Conservation (phyloP, 2,113 vertebrate genomes). For the Nansenia antarctica region DNA sequence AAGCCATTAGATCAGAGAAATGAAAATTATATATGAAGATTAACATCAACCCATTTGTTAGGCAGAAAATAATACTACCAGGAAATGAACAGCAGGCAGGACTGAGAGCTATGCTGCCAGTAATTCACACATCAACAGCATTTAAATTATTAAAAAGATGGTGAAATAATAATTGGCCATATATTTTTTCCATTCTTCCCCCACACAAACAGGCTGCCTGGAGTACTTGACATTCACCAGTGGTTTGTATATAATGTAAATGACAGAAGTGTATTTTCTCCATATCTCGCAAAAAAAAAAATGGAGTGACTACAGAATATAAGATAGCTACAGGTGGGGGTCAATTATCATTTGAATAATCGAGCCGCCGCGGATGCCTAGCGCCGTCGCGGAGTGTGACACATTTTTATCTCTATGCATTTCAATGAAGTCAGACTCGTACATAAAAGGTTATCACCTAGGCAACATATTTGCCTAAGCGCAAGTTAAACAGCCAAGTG, state of each 20-base stretch:
- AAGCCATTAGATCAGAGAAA: slow-evolving; percentile 75
- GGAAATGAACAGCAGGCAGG: slow-evolving; percentile 60
- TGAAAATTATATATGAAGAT: slow-evolving; percentile 79
- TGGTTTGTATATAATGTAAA: slow-evolving; percentile 99
- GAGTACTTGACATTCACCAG: slow-evolving; percentile 94
- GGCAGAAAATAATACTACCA: slow-evolving; percentile 62
- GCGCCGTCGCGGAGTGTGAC: slow-evolving; percentile 93
- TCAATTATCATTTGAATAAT: slow-evolving; percentile 99
- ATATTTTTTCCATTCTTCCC: slow-evolving; percentile 85
- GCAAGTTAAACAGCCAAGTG: slow-evolving; percentile 99
- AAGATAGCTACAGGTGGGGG: slow-evolving; percentile 96
- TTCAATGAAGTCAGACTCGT: slow-evolving; percentile 99
- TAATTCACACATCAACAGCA: slow-evolving; percentile 77
- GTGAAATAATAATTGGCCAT: slow-evolving; percentile 88
- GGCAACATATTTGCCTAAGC: slow-evolving; percentile 99
- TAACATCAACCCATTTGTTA: slow-evolving; percentile 78
- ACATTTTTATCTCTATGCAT: slow-evolving; percentile 99
- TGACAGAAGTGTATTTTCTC: slow-evolving; percentile 89
- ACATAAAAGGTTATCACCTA: slow-evolving; percentile 99
- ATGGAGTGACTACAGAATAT: slow-evolving; percentile 96
- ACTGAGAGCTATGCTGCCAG: slow-evolving; percentile 65
- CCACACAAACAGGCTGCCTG: slow-evolving; percentile 77
- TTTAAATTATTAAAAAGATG: slow-evolving; percentile 86
- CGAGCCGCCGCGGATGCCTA: slow-evolving; percentile 87
- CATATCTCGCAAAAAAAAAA: slow-evolving; percentile 95